Base-by-base conservation (phyloP, 2,888 invertebrate genomes). In the Molanna angustata region DNA sequence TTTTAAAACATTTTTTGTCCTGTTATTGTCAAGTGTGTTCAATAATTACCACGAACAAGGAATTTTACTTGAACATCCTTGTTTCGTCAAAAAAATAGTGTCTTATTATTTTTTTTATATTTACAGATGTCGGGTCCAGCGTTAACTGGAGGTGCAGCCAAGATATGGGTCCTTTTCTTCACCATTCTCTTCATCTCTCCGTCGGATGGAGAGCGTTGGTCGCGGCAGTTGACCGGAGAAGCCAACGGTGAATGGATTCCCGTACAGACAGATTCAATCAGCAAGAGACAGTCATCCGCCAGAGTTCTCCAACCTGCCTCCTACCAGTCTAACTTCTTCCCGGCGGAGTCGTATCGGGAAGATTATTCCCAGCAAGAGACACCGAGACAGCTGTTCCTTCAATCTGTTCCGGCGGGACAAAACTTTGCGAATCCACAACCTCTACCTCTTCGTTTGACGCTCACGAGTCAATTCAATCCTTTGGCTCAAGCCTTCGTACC, bases 311-410 rank as follows among this genome's bases (percentile, higher is more conserved):
- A 27, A 13, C 54, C 49, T 2, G 52, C 59, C 16, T 56, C 56
- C 9, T 59, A 56, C 45, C 56, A 56, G 40, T 42, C 51, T 11
- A 59, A 45, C 33, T 59, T 59, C 40, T 56, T 54, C 49, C 56
- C 51, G 1, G 49, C 50, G 13, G 56, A 56, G 40, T 45, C 51
- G 4, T 56, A 40, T 18, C 56, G 46, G 31, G 43, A 49, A 20
- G 59, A 59, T 39, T 58, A 54, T 14, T 17, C 49, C 2, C 55
- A 55, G 11, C 58, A 58, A 51, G 56, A 56, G 49, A 45, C 45
- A 9, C 40, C 59, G 14, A 48, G 56, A 19, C 59, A 59, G 37
- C 41, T 59, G 6, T 59, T 35, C 17, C 14, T 59, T 4, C 54
- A 59, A 33, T 49, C 59, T 18, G 52, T 48, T 18, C 22, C 32